Evolutionary conservation across 2,113 vertebrate species (phyloP).

Genomic region (Hemibagrus wyckioides): DNA sequence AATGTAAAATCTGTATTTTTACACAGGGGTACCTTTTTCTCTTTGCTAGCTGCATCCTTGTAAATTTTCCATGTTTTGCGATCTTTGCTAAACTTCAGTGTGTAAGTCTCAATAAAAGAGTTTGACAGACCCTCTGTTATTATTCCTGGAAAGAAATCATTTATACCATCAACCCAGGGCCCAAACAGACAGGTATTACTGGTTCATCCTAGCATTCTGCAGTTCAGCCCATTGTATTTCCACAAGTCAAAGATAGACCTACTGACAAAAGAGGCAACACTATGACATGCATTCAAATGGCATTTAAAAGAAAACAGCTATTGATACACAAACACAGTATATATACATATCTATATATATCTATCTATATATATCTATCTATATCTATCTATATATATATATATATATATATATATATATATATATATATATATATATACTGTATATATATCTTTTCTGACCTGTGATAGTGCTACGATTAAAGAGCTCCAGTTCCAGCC

Average conservation of each 20-base stretch:
- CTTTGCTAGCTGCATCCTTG: slow-evolving; percentile 70
- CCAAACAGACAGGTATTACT: background rate
- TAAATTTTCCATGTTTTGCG: slow-evolving; percentile 80
- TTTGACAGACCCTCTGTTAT: slow-evolving; percentile 73
- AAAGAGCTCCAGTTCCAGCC: slow-evolving; percentile 80
- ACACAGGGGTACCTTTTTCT: slow-evolving; percentile 72
- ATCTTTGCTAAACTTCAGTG: slow-evolving; percentile 77
- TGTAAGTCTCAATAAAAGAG: slow-evolving; percentile 73
- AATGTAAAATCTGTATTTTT: background rate
- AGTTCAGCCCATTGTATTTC: background rate
- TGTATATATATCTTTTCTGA: too few relatives aligned
- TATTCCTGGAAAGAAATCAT: slow-evolving; percentile 69
- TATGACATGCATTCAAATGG: background rate
- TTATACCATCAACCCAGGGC: background rate
- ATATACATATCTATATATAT: too few relatives aligned
- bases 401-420: too few relatives aligned
- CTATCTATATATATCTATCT: too few relatives aligned
- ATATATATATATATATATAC: too few relatives aligned
- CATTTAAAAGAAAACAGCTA: background rate
- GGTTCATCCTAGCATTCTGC: background rate
- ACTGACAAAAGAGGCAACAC: background rate
- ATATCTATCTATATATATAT: too few relatives aligned
- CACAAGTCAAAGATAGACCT: background rate
- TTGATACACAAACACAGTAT: too few relatives aligned
- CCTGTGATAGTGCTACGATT: slow-evolving; percentile 79